Conservation (phyloP, 1,140 invertebrate species). For the Eciton burchellii region DNA sequence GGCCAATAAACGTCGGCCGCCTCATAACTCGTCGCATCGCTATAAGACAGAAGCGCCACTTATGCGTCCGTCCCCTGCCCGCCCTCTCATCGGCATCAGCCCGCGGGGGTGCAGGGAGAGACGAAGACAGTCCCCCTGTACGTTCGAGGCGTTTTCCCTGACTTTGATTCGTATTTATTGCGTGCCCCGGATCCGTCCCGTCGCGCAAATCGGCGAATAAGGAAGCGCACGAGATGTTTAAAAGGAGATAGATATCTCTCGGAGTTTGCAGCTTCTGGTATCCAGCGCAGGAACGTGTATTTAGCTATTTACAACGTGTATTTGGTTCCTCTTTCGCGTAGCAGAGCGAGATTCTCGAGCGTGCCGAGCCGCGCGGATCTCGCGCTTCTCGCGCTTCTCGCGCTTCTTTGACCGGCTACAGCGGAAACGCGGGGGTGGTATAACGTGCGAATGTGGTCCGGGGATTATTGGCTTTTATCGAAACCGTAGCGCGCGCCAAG, state of each 20-base stretch:
- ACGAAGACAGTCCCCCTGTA: not conserved
- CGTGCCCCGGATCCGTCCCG: not conserved
- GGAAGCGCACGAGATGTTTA: not conserved
- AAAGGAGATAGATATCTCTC: not conserved
- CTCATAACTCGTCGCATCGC: constrained; percentile 73
- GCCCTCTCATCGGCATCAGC: not conserved
- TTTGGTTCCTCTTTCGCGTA: too few species aligned
- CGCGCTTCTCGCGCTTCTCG: too few species aligned
- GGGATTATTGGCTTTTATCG: constrained; percentile 81
- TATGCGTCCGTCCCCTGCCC: constrained; percentile 16
- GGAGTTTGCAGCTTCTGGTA: too few species aligned
- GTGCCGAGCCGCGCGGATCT: too few species aligned
- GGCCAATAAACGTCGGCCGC: constrained; percentile 77
- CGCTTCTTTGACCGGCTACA: not conserved
- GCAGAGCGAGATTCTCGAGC: too few species aligned
- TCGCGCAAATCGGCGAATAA: not conserved
- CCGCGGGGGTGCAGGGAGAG: not conserved
- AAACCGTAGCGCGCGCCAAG: constrained; percentile 75
- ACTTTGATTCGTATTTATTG: too few species aligned
- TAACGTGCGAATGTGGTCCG: constrained; percentile 41
- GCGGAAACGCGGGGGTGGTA: not conserved
- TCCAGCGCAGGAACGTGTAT: too few species aligned
- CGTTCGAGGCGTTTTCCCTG: not conserved
- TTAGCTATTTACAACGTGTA: too few species aligned
- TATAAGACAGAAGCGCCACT: constrained; percentile 72